These are phyloP conservation scores for Megastigmus dorsalis DNA, from an alignment of 2,888 invertebrate genomes.

Conservation along the genomic window DNA sequence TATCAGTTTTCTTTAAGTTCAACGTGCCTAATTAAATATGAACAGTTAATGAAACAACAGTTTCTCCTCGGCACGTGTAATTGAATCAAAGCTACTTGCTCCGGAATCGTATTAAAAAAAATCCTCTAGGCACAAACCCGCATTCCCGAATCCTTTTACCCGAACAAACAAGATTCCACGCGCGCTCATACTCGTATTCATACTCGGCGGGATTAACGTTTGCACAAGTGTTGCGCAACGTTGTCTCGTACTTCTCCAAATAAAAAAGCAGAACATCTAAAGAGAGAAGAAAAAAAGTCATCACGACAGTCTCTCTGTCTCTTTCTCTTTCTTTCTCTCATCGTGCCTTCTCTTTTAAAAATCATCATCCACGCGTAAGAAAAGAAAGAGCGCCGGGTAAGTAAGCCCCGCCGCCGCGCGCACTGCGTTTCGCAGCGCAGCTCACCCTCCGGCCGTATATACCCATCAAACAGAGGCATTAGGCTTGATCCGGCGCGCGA, in stretches of 20 bases:
- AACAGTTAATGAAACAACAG: no score
- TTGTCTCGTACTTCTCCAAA: not conserved
- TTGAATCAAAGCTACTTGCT: no score
- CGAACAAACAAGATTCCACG: no score
- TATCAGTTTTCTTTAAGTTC: no score
- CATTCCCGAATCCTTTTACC: no score
- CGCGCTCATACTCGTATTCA: no score
- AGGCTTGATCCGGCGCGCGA: constrained; percentile 73
- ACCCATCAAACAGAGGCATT: constrained; percentile 73
- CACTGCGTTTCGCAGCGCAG: not conserved
- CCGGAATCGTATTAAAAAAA: no score
- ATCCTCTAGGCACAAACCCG: no score
- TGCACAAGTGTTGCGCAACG: not conserved
- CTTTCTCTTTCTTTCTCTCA: no score
- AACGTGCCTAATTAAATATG: no score
- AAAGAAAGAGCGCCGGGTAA: constrained; percentile 10
- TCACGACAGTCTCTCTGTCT: no score
- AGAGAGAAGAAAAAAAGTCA: not conserved
- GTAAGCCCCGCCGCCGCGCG: not conserved
- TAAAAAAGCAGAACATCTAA: not conserved
- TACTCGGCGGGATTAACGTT: constrained; percentile 18
- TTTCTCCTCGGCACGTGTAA: no score
- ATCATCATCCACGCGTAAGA: constrained; percentile 26
- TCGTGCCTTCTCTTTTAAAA: constrained; percentile 1
- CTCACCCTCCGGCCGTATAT: constrained; percentile 43